Base-by-base conservation (phyloP, 2,113 vertebrate genomes). In the Nasalis larvatus region DNA sequence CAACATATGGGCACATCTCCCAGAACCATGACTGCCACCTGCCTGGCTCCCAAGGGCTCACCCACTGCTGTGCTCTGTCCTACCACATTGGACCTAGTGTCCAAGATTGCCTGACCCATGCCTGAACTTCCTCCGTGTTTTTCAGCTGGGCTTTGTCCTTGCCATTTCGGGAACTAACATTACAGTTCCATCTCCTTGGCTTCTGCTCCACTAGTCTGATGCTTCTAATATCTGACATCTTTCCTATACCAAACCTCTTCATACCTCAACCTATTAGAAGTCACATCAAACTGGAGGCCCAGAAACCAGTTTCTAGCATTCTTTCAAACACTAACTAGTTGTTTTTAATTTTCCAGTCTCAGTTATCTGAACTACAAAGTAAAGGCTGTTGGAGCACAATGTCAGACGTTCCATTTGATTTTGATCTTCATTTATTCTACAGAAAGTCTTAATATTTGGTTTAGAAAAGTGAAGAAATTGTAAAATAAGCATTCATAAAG, bases 1-100 rank as follows among this genome's bases (percentile, higher is more conserved):
- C 56, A 96, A 81, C 94, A 96, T 96, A 97, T 98, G 97, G 86
- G 35, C 52, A 92, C 52, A 82, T 85, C 52, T 91, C 87, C 56
- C 87, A 95, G 90, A 87, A 90, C 87, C 95, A 95, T 68, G 94
- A 92, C 71, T 32, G 66, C 76, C 76, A 92, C 97, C 95, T 98
- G 94, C 97, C 76, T 97, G 30, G 56, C 76, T 96, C 94, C 97
- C 94, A 88, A 74, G 87, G 92, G 69, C 81, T 98, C 71, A 84
- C 27, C 42, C 76, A 63, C 87, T 96, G 97, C 95, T 98, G 90
- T 96, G 81, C 45, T 87, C 90, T 96, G 90, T 97, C 95, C 58
- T 95, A 77, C 92, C 86, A 66, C 76, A 91, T 96, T 86, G 94
- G 66, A 90, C 45, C 18, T 77, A 56, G 17, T 82, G 84, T 56